phyloP scores from a whole-genome alignment of 2,888 invertebrate genomes.

The Ormyrus nitidulus region DNA sequence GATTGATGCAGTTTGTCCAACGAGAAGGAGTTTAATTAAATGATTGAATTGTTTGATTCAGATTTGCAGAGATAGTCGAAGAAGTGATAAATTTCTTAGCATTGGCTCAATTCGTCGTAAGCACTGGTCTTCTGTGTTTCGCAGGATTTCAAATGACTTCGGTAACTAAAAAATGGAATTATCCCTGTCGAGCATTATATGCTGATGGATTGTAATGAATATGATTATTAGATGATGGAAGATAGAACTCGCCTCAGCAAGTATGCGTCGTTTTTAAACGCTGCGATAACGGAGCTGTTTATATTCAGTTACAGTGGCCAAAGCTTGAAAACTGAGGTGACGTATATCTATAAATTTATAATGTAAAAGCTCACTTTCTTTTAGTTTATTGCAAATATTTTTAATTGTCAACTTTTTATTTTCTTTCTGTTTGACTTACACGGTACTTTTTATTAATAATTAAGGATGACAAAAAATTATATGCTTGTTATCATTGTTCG shows the following conservation, averaged over 20 bases:
- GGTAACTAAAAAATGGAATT: slow-evolving; percentile 57
- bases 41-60: slow-evolving; percentile 49
- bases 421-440: too few relatives aligned
- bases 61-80: slow-evolving; percentile 68
- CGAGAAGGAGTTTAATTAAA: background rate
- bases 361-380: too few relatives aligned
- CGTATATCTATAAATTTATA: background rate
- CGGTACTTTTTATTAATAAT: too few relatives aligned
- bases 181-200: background rate
- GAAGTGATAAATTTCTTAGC: slow-evolving; percentile 65
- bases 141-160: slow-evolving; percentile 69
- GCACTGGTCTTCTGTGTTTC: slow-evolving; percentile 68
- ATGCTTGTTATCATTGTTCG: too few relatives aligned
- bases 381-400: too few relatives aligned
- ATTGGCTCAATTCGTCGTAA: slow-evolving; percentile 68
- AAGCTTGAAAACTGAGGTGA: slow-evolving; percentile 65
- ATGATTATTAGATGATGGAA: slow-evolving; percentile 44
- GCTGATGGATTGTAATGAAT: slow-evolving; percentile 10
- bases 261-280: slow-evolving; percentile 64
- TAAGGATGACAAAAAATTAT: too few relatives aligned
- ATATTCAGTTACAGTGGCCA: slow-evolving; percentile 70
- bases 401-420: too few relatives aligned
- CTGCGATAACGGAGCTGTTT: slow-evolving; percentile 68
- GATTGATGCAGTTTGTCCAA: too few relatives aligned
- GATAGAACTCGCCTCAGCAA: slow-evolving; percentile 60